These are phyloP conservation scores for Camponotus vicinus DNA, from an alignment of 1,140 invertebrate species.

Conservation along the genomic window DNA sequence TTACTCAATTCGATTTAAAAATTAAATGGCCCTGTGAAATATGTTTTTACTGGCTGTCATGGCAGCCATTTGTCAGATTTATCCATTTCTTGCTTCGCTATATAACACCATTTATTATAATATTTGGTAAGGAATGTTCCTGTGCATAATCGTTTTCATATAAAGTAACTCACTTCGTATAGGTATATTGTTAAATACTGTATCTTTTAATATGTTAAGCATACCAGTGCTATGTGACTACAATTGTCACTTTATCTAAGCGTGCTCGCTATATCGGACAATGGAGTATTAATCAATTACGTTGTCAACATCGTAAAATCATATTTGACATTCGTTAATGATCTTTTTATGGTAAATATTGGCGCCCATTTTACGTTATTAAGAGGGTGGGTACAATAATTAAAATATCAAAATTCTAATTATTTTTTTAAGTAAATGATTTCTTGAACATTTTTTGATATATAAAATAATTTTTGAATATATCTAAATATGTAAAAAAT, in stretches of 20 bases:
- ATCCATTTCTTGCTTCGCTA: conserved; percentile 77
- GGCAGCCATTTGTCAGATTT: conserved; percentile 77
- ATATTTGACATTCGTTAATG: conserved; percentile 75
- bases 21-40: conserved; percentile 80
- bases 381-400: too few relatives aligned
- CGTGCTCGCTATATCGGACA: conserved; percentile 81
- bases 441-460: too few relatives aligned
- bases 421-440: too few relatives aligned
- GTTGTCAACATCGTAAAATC: conserved; percentile 79
- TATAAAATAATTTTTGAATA: too few relatives aligned
- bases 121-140: conserved; percentile 74
- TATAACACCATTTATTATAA: conserved; percentile 78
- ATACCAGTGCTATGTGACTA: conserved; percentile 75
- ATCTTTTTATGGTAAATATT: conserved; percentile 79
- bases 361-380: too few relatives aligned
- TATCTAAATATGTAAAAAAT: too few relatives aligned
- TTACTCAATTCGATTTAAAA: conserved; percentile 73
- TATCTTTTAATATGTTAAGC: conserved; percentile 78
- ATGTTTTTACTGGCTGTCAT: conserved; percentile 76
- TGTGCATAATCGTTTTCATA: conserved; percentile 34
- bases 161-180: conserved; percentile 40
- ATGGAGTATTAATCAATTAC: conserved; percentile 82
- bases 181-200: conserved; percentile 78
- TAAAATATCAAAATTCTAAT: too few relatives aligned
- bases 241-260: conserved; percentile 80